A percentile compares a stretch with the other conserved stretches of the same genome.
These are phyloP conservation scores for Eupithecia inturbata DNA, from an alignment of 2,888 invertebrate species.

Conservation along the genomic window DNA sequence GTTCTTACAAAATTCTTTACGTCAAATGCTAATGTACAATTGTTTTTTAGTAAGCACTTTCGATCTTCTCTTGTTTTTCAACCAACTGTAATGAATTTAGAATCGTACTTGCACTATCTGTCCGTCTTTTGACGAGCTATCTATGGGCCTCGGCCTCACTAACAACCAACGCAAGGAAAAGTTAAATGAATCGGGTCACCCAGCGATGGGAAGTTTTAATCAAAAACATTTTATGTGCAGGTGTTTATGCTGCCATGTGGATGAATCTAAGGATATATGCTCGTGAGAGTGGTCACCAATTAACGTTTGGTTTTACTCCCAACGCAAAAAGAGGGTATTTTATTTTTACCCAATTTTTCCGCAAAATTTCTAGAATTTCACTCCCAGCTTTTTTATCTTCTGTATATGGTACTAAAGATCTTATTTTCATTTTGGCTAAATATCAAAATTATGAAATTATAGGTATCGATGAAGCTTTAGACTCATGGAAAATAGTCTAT, in stretches of 20 bases:
- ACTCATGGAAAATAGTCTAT: too few relatives aligned
- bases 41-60: neutral
- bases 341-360: too few relatives aligned
- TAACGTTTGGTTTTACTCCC: neutral
- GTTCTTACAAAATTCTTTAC: neutral
- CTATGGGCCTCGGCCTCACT: neutral
- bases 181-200: conserved; percentile 65
- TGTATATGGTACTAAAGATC: too few relatives aligned
- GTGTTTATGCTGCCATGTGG: neutral
- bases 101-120: neutral
- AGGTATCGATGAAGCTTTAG: too few relatives aligned
- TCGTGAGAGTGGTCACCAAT: neutral
- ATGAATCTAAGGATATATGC: neutral
- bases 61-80: neutral
- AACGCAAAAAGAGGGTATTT: neutral
- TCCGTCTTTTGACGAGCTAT: conserved; percentile 11
- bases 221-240: conserved; percentile 55
- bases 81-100: neutral
- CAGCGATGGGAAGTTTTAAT: conserved; percentile 63
- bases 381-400: too few relatives aligned
- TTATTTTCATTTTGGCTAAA: too few relatives aligned
- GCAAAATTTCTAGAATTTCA: too few relatives aligned
- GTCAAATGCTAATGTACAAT: neutral
- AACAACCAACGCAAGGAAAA: conserved; percentile 50
- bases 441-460: too few relatives aligned